Percentiles rank a stretch among this genome's conserved stretches.
phyloP scores from a whole-genome alignment of 1,140 invertebrate genomes.

The Oedothorax gibbosus region DNA sequence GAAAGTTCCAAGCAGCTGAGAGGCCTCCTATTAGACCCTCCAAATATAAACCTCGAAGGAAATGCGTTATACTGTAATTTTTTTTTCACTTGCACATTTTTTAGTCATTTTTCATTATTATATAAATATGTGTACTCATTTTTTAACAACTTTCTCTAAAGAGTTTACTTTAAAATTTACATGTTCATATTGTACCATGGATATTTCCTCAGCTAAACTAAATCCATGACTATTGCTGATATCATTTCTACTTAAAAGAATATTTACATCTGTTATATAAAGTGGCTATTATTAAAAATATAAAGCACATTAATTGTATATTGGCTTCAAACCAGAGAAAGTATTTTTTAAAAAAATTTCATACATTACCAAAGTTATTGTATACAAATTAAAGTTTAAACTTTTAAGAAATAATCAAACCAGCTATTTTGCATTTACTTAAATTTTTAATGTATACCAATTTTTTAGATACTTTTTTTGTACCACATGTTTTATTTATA shows the following conservation, averaged over 20 bases:
- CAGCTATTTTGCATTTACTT: slow-evolving; percentile 21
- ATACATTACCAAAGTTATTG: slow-evolving; percentile 19
- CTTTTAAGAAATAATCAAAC: neutral
- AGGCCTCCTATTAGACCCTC: slow-evolving; percentile 81
- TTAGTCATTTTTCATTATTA: slow-evolving; percentile 27
- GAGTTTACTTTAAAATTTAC: slow-evolving; percentile 25
- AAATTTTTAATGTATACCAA: slow-evolving; percentile 32
- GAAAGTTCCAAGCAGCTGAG: slow-evolving; percentile 88
- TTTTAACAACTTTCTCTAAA: slow-evolving; percentile 13
- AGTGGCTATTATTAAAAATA: slow-evolving; percentile 30
- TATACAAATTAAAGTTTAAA: slow-evolving; percentile 6
- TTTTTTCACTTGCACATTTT: neutral
- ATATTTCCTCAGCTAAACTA: slow-evolving; percentile 9
- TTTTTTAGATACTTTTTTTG: slow-evolving; percentile 34
- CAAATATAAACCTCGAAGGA: slow-evolving; percentile 71
- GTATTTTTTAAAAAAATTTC: slow-evolving; percentile 33
- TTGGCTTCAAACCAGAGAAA: neutral
- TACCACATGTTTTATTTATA: slow-evolving; percentile 44
- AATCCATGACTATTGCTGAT: slow-evolving; percentile 18
- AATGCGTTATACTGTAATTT: slow-evolving; percentile 31
- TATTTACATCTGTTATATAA: slow-evolving; percentile 47
- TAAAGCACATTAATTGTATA: slow-evolving; percentile 11
- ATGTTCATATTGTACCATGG: slow-evolving; percentile 45
- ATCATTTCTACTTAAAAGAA: slow-evolving; percentile 53
- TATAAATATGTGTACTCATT: slow-evolving; percentile 14